Evolutionary conservation across 2,113 vertebrate species (phyloP).

Genomic region (Corythaixoides concolor): DNA sequence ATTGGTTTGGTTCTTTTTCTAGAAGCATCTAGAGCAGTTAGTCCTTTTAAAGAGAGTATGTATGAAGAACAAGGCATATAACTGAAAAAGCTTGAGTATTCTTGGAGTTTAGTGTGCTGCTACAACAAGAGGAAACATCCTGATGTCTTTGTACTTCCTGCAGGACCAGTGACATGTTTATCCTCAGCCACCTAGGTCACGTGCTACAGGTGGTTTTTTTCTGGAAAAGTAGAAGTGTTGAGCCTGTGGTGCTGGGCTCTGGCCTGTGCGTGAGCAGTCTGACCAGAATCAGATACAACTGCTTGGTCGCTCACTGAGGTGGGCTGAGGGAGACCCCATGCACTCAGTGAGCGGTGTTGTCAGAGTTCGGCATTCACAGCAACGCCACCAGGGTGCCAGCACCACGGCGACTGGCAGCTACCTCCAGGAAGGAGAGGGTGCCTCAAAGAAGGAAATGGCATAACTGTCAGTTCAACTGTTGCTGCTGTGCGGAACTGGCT

Average conservation of each 20-base stretch:
- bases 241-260: not conserved
- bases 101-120: not conserved
- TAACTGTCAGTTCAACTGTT: not conserved
- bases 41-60: not conserved
- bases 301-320: not conserved
- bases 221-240: not conserved
- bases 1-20: not conserved
- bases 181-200: not conserved
- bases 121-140: not conserved
- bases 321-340: not conserved
- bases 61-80: not conserved
- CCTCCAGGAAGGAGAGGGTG: not conserved
- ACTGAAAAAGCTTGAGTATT: not conserved
- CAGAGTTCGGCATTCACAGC: not conserved
- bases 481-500: not conserved
- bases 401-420: not conserved
- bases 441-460: not conserved
- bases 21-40: not conserved
- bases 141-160: not conserved
- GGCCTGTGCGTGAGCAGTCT: not conserved
- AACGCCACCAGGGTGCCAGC: not conserved
- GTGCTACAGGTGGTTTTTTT: not conserved
- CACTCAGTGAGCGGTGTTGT: not conserved
- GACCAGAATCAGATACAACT: not conserved
- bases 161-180: not conserved